Percentiles rank a stretch among this genome's conserved stretches.
Conservation (phyloP, 2,888 invertebrate species). For the Andricus curvator region DNA sequence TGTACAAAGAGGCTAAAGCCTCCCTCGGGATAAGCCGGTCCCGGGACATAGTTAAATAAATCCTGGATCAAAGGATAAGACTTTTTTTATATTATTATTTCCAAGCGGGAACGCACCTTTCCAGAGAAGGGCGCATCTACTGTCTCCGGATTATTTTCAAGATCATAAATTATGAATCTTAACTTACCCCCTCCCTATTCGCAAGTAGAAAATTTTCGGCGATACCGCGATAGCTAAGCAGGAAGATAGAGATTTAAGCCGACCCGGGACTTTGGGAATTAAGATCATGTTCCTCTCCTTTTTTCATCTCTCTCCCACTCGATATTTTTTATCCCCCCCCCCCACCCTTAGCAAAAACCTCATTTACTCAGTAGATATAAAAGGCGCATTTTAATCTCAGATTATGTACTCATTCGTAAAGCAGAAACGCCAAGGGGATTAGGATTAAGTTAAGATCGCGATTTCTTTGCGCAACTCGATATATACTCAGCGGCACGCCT, state of each 20-base stretch:
- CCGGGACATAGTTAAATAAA: slow-evolving; percentile 78
- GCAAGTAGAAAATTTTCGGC: slow-evolving; percentile 65
- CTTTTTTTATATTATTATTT: slow-evolving; percentile 71
- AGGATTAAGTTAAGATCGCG: slow-evolving; percentile 73
- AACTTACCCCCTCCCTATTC: slow-evolving; percentile 62
- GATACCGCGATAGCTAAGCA: slow-evolving; percentile 61
- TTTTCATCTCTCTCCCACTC: slow-evolving; percentile 40
- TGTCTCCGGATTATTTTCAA: slow-evolving; percentile 68
- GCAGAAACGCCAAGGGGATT: slow-evolving; percentile 71
- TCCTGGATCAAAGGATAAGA: slow-evolving; percentile 78
- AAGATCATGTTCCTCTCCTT: slow-evolving; percentile 65
- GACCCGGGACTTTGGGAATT: slow-evolving; percentile 64
- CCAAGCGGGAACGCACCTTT: slow-evolving; percentile 45
- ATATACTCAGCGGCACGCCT: slow-evolving; percentile 57
- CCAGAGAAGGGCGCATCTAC: slow-evolving; percentile 36
- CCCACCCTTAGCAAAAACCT: slow-evolving; percentile 30
- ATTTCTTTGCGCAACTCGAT: slow-evolving; percentile 60
- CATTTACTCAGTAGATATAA: slow-evolving; percentile 47
- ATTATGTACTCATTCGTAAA: slow-evolving; percentile 68
- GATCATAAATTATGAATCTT: slow-evolving; percentile 76
- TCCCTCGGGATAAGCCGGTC: slow-evolving; percentile 76
- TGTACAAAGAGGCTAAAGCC: slow-evolving; percentile 68
- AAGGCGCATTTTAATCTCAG: slow-evolving; percentile 70
- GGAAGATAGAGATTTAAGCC: slow-evolving; percentile 68
- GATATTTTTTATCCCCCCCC: slow-evolving; percentile 37